Evolutionary conservation across 2,113 vertebrate species (phyloP).

Genomic region (Genyomyrus donnyi): DNA sequence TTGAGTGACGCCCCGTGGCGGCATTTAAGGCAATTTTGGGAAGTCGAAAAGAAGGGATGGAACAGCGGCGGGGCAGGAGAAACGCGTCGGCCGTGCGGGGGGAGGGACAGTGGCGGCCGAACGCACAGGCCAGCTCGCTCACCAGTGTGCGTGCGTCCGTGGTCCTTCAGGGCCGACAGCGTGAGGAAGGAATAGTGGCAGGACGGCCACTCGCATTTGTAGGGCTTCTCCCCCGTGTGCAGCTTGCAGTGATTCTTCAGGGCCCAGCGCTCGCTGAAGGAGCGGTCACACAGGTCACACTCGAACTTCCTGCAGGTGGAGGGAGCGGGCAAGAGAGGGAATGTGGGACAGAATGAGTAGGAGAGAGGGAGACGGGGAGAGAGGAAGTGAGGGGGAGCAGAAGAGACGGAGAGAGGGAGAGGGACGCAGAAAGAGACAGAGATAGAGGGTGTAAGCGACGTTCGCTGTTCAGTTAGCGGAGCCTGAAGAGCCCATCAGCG

Average conservation of each 20-base stretch:
- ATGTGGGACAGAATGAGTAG: conserved; percentile 18
- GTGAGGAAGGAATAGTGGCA: conserved; percentile 97
- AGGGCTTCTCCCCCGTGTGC: conserved; percentile 93
- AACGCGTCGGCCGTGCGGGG: background rate
- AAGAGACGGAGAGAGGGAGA: background rate
- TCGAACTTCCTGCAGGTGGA: conserved; percentile 81
- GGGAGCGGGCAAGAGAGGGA: conserved; percentile 20
- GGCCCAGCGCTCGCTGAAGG: conserved; percentile 97
- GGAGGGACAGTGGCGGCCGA: background rate
- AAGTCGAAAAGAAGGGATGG: background rate
- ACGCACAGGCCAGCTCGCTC: conserved; percentile 39
- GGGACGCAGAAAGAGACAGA: background rate
- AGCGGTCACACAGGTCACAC: conserved; percentile 86
- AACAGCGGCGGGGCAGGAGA: background rate
- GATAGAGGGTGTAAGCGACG: background rate
- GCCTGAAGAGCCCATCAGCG: background rate
- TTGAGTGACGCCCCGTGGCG: background rate
- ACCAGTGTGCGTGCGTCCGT: conserved; percentile 97
- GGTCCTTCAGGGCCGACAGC: conserved; percentile 94
- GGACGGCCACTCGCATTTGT: conserved; percentile 88
- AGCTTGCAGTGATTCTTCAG: conserved; percentile 98
- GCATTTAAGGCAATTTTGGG: background rate
- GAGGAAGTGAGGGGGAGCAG: background rate
- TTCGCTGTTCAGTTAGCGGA: background rate
- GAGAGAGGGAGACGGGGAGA: conserved; percentile 31